Percentiles rank a stretch among this genome's conserved stretches.
phyloP scores from a whole-genome alignment of 2,888 invertebrate genomes.

The Lithophane socia region DNA sequence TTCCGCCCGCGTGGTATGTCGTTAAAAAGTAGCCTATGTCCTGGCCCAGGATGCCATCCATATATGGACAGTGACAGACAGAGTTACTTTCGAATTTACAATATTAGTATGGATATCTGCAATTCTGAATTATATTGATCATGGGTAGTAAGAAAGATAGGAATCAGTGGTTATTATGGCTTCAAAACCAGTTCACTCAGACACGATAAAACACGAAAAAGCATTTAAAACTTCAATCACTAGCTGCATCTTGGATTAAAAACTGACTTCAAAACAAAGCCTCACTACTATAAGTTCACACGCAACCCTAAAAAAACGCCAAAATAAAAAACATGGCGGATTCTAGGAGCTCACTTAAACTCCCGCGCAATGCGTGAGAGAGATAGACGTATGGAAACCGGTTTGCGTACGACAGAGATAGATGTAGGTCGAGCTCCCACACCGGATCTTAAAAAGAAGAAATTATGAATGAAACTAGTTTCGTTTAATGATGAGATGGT shows the following conservation, averaged over 20 bases:
- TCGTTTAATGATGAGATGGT: slow-evolving; percentile 51
- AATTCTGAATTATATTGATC: background rate
- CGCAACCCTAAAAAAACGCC: slow-evolving; percentile 63
- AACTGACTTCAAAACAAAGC: slow-evolving; percentile 49
- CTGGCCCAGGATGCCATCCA: no score
- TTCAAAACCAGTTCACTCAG: background rate
- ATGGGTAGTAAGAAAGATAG: no score
- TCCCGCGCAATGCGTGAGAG: slow-evolving; percentile 61
- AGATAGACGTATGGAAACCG: slow-evolving; percentile 32
- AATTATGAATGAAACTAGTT: slow-evolving; percentile 66
- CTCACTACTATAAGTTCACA: slow-evolving; percentile 29
- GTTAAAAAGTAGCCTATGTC: no score
- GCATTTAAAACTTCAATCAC: background rate
- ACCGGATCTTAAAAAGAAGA: slow-evolving; percentile 79
- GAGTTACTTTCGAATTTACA: no score
- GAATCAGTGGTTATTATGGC: background rate
- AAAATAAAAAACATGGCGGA: slow-evolving; percentile 63
- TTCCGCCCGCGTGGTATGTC: no score
- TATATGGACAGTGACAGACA: no score
- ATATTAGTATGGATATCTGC: no score
- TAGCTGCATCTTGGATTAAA: slow-evolving; percentile 2
- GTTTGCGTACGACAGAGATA: slow-evolving; percentile 25
- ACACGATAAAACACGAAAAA: background rate
- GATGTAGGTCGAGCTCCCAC: slow-evolving; percentile 68
- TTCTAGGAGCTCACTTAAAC: slow-evolving; percentile 62